These are phyloP conservation scores for Temnothorax nylanderi DNA, from an alignment of 1,140 invertebrate genomes.

Conservation along the genomic window DNA sequence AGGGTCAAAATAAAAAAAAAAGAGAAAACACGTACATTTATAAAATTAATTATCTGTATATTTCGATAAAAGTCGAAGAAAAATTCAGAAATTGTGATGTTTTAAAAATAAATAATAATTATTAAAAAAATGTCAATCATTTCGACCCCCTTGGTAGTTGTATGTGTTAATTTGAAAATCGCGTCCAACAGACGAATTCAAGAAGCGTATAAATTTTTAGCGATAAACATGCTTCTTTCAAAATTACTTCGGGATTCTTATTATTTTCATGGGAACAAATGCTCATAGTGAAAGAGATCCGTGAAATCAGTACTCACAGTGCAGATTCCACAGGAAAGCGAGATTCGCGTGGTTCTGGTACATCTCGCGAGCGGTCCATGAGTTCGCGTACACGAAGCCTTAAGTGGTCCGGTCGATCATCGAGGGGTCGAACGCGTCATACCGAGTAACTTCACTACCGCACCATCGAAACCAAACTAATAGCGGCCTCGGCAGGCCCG, in stretches of 20 bases:
- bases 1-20: no score
- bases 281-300: no score
- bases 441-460: constrained; percentile 80
- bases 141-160: no score
- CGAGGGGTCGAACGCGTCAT: constrained; percentile 78
- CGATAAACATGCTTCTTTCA: background rate
- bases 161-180: background rate
- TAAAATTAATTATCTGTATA: no score
- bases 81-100: no score
- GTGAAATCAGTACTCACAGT: constrained; percentile 73
- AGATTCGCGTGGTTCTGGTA: constrained; percentile 81
- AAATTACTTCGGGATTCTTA: background rate
- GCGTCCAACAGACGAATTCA: background rate
- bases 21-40: no score
- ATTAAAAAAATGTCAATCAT: no score
- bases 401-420: constrained; percentile 63
- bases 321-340: constrained; percentile 80
- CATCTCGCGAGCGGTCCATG: constrained; percentile 68
- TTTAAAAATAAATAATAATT: no score
- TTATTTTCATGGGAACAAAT: no score
- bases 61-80: no score
- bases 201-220: background rate
- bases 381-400: constrained; percentile 21
- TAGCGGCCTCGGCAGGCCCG: constrained; percentile 63
- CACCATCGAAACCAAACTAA: constrained; percentile 83